Evolutionary conservation across 2,113 vertebrate genomes (phyloP).

Genomic region (Ivindomyrus marchei): DNA sequence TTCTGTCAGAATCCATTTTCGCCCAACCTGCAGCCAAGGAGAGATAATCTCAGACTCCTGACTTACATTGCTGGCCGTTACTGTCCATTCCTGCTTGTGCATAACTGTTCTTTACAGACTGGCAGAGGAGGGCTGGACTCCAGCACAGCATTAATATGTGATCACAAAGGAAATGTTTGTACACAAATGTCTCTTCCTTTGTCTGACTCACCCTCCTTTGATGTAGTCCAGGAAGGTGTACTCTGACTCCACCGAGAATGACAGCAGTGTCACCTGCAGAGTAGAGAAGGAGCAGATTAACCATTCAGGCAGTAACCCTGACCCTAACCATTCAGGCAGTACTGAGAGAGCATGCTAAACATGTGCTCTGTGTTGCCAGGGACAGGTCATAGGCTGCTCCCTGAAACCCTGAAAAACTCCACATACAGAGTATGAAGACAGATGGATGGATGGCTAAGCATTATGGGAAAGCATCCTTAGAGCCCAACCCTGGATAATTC

Average conservation of each 20-base stretch:
- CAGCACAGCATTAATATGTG: background rate
- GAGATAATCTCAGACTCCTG: background rate
- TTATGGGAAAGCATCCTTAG: background rate
- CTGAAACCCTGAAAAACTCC: background rate
- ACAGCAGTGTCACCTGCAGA: slow-evolving; percentile 80
- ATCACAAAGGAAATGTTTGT: background rate
- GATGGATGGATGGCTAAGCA: background rate
- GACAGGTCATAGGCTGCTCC: background rate
- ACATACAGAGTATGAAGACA: background rate
- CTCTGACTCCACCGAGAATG: slow-evolving; percentile 81
- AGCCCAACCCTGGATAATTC: background rate
- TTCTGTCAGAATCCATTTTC: background rate
- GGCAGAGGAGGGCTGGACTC: background rate
- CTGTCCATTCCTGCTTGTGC: background rate
- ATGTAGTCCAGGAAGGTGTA: slow-evolving; percentile 59
- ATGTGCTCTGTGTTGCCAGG: background rate
- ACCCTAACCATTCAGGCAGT: background rate
- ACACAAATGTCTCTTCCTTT: background rate
- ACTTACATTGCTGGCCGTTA: background rate
- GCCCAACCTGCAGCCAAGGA: background rate
- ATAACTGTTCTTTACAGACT: background rate
- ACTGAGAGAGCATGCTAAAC: background rate
- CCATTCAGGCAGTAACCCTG: background rate
- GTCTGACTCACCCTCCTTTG: slow-evolving; percentile 73
- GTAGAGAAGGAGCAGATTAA: slow-evolving; percentile 27